A percentile compares a stretch with the other conserved stretches of the same genome.
Conservation (phyloP, 64 coral and sea anemone species). For the Actinia tenebrosa region DNA sequence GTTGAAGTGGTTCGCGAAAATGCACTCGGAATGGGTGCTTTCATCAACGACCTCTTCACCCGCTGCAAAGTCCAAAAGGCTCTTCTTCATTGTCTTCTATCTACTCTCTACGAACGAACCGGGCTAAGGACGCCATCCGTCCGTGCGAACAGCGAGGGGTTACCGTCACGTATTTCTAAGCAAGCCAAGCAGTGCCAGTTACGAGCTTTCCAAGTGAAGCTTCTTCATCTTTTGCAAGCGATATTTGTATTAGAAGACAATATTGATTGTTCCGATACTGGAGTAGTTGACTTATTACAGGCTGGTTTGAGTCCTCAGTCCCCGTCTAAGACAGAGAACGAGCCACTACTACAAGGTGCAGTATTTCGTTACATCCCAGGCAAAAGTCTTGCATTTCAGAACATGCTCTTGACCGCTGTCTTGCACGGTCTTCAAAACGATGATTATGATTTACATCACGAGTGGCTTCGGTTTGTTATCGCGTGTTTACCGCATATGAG, state of each 20-base stretch:
- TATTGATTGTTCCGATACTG: slow-evolving; percentile 39
- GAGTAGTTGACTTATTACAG: slow-evolving; percentile 24
- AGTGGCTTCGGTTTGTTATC: slow-evolving; percentile 88
- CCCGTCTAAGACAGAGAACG: slow-evolving; percentile 24
- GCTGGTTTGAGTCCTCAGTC: slow-evolving; percentile 19
- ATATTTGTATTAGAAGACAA: slow-evolving; percentile 73
- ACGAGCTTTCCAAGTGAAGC: slow-evolving; percentile 62
- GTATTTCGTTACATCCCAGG: slow-evolving; percentile 58
- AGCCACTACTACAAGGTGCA: slow-evolving; percentile 37
- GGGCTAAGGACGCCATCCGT: slow-evolving; percentile 33
- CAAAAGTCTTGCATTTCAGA: slow-evolving; percentile 56
- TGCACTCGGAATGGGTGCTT: slow-evolving; percentile 74
- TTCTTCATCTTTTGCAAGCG: slow-evolving; percentile 67
- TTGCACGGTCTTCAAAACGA: slow-evolving; percentile 76
- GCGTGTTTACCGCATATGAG: slow-evolving; percentile 90
- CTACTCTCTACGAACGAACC: slow-evolving; percentile 64
- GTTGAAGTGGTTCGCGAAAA: slow-evolving; percentile 81
- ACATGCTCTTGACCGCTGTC: slow-evolving; percentile 75
- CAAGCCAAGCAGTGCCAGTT: slow-evolving; percentile 35
- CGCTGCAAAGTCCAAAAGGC: slow-evolving; percentile 99
- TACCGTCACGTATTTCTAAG: slow-evolving; percentile 9
- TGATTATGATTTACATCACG: slow-evolving; percentile 75
- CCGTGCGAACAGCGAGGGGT: background rate
- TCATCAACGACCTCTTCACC: slow-evolving; percentile 83
- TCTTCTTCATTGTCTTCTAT: slow-evolving; percentile 78